These are phyloP conservation scores for Ophion ellenae DNA, from an alignment of 2,888 invertebrate genomes.

Conservation along the genomic window DNA sequence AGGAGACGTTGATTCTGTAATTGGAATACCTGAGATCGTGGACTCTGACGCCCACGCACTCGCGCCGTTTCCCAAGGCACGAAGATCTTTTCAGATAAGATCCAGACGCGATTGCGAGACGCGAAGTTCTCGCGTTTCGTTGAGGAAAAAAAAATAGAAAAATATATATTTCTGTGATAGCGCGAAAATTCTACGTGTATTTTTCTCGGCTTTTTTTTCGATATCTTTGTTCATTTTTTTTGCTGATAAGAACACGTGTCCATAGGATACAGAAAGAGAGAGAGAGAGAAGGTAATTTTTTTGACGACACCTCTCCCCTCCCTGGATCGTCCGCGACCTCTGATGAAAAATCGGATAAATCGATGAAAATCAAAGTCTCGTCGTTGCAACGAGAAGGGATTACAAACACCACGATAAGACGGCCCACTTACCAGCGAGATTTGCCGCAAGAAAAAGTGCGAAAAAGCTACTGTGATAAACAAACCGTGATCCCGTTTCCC, in stretches of 20 bases:
- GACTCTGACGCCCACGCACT: not conserved
- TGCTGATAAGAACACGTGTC: constrained; percentile 35
- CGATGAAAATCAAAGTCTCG: constrained; percentile 52
- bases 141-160: constrained; percentile 10
- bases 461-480: constrained; percentile 47
- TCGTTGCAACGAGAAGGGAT: constrained; percentile 13
- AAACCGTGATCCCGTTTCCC: not conserved
- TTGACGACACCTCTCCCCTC: constrained; percentile 3
- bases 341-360: constrained; percentile 32
- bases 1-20: constrained; percentile 19
- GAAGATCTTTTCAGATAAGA: constrained; percentile 60
- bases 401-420: constrained; percentile 16
- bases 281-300: constrained; percentile 30
- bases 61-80: constrained; percentile 25
- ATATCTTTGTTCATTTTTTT: constrained; percentile 9
- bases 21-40: constrained; percentile 31
- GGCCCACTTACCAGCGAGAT: constrained; percentile 9
- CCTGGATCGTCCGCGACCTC: not conserved
- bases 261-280: constrained; percentile 31
- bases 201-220: constrained; percentile 9
- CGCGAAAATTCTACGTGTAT: constrained; percentile 21
- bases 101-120: constrained; percentile 53
- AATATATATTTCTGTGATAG: constrained; percentile 41
- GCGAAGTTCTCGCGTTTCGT: constrained; percentile 32
- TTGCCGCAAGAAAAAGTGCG: not conserved